These are phyloP conservation scores for Papilio elwesi DNA, from an alignment of 2,888 invertebrate species.

Conservation along the genomic window DNA sequence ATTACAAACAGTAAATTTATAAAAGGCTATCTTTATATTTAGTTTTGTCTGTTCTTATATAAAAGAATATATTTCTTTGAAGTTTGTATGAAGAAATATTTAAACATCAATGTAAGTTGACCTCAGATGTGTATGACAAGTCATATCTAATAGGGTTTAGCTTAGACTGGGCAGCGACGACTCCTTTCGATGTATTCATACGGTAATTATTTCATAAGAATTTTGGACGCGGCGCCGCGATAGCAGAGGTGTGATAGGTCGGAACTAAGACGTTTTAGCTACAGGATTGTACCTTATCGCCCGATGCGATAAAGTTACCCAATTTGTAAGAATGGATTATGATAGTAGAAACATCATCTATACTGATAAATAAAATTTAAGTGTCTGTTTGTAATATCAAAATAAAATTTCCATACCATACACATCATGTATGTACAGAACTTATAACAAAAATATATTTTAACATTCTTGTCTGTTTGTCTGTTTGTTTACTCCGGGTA, in stretches of 20 bases:
- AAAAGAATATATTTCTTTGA: background rate
- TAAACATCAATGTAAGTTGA: too few relatives aligned
- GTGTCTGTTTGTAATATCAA: too few relatives aligned
- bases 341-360: background rate
- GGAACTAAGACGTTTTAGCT: constrained; percentile 25
- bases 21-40: background rate
- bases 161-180: too few relatives aligned
- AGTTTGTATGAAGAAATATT: too few relatives aligned
- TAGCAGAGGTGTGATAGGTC: constrained; percentile 26
- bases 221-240: constrained; percentile 20
- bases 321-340: constrained; percentile 9
- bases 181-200: constrained; percentile 4
- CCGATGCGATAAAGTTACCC: constrained; percentile 15
- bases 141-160: too few relatives aligned
- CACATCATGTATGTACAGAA: too few relatives aligned
- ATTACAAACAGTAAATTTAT: background rate
- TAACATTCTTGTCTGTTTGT: too few relatives aligned
- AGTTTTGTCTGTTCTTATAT: background rate
- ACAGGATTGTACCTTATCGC: constrained; percentile 17
- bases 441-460: too few relatives aligned
- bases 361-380: too few relatives aligned
- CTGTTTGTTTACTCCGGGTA: too few relatives aligned
- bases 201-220: constrained; percentile 8
- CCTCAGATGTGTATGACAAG: too few relatives aligned
- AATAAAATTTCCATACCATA: too few relatives aligned